phyloP scores from a whole-genome alignment of 2,113 vertebrate species.

The Trochalopteron elliotii region DNA sequence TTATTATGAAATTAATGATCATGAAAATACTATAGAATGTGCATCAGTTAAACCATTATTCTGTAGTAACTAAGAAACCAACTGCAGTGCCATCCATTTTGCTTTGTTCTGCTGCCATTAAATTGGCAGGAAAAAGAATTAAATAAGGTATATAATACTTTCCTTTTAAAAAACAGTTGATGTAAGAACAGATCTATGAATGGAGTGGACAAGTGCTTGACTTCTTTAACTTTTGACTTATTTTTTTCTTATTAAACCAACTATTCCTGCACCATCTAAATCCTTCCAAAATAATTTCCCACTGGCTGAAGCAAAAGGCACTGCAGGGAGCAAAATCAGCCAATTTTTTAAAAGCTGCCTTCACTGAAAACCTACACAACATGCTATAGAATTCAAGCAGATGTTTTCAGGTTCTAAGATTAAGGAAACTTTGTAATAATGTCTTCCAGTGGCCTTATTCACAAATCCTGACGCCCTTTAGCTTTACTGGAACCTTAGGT shows the following conservation, averaged over 20 bases:
- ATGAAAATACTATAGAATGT: background rate
- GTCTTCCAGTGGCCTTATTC: background rate
- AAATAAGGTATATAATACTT: background rate
- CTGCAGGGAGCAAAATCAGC: background rate
- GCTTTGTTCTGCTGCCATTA: background rate
- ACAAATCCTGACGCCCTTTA: background rate
- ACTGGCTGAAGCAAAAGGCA: background rate
- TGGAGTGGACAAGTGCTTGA: background rate
- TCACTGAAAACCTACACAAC: background rate
- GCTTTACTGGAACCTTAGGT: background rate
- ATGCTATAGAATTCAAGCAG: background rate
- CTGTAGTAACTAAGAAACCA: background rate
- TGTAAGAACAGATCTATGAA: background rate
- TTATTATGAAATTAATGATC: background rate
- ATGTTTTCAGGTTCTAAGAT: slow-evolving; percentile 7
- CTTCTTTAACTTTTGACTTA: background rate
- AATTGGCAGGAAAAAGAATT: background rate
- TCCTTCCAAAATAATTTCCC: background rate
- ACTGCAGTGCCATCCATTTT: background rate
- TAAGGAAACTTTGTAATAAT: background rate
- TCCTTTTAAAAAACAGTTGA: background rate
- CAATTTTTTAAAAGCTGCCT: background rate
- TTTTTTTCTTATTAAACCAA: background rate
- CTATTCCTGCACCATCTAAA: slow-evolving; percentile 6
- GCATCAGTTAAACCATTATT: background rate